Percentiles rank a stretch among this genome's conserved stretches.
These are phyloP conservation scores for Stenichneumon culpator DNA, from an alignment of 2,888 invertebrate species.

Conservation along the genomic window DNA sequence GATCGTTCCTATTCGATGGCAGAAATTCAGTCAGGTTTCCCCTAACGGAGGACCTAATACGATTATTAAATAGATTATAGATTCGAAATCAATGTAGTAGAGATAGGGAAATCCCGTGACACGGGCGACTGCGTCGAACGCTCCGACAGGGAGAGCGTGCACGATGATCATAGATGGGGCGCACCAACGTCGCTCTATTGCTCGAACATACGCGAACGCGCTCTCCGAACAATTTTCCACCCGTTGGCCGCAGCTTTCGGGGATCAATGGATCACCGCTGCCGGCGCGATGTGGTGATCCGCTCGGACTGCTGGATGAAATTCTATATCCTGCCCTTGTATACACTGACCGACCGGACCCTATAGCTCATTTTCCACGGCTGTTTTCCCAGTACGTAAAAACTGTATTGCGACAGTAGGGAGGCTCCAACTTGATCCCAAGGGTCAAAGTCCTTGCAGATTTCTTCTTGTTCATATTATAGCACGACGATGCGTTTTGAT, in stretches of 20 bases:
- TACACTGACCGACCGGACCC: neutral
- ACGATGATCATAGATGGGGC: constrained; percentile 54
- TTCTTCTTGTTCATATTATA: neutral
- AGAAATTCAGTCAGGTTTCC: constrained; percentile 30
- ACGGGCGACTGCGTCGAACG: constrained; percentile 65
- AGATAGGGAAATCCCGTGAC: constrained; percentile 70
- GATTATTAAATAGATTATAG: constrained; percentile 72
- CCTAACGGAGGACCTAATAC: constrained; percentile 51
- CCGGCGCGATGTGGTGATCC: constrained; percentile 43
- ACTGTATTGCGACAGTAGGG: neutral
- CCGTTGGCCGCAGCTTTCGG: constrained; percentile 72
- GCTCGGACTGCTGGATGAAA: constrained; percentile 40
- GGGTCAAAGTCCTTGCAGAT: neutral
- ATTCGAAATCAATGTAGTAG: constrained; percentile 70
- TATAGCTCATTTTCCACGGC: constrained; percentile 6
- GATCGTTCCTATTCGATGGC: neutral
- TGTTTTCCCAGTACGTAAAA: neutral
- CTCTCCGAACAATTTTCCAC: constrained; percentile 77
- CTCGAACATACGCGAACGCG: constrained; percentile 60
- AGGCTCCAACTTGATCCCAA: neutral
- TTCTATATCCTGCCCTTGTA: constrained; percentile 22
- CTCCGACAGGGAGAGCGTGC: constrained; percentile 28
- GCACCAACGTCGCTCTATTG: constrained; percentile 21
- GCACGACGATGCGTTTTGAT: neutral
- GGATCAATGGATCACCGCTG: constrained; percentile 64